phyloP scores from a whole-genome alignment of 2,113 vertebrate species.

The Gracilinanus agilis region DNA sequence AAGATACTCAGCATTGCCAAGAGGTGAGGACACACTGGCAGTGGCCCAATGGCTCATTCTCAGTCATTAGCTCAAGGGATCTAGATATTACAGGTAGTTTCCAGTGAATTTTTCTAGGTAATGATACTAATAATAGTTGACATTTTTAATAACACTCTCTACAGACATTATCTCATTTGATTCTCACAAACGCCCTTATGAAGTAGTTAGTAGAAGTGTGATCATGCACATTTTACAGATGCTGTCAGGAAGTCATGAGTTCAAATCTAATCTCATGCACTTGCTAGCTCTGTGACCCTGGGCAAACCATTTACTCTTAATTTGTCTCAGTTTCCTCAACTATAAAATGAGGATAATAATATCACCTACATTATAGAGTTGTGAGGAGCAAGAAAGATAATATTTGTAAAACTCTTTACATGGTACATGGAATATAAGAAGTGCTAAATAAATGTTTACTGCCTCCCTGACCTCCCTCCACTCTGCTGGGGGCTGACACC shows the following conservation, averaged over 20 bases:
- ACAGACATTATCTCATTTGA: not conserved
- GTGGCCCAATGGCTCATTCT: not conserved
- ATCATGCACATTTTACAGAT: not conserved
- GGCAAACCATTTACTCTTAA: not conserved
- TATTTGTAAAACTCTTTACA: not conserved
- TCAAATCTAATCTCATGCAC: not conserved
- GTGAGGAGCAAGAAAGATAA: not conserved
- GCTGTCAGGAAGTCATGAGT: not conserved
- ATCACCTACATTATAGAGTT: not conserved
- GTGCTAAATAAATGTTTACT: not conserved
- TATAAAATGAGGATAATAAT: not conserved
- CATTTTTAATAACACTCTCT: not conserved
- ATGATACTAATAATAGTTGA: not conserved
- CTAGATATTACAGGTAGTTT: not conserved
- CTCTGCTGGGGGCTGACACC: not conserved
- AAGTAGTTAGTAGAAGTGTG: not conserved
- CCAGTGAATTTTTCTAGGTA: not conserved
- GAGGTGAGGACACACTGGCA: not conserved
- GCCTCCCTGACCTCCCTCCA: not conserved
- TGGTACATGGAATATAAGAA: not conserved
- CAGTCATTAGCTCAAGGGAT: not conserved
- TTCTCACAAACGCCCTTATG: not conserved
- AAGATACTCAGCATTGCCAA: not conserved
- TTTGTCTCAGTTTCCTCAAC: not conserved
- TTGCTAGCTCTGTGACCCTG: not conserved